These are phyloP conservation scores for Eupsilia transversa DNA, from an alignment of 2,888 invertebrate genomes.

Conservation along the genomic window DNA sequence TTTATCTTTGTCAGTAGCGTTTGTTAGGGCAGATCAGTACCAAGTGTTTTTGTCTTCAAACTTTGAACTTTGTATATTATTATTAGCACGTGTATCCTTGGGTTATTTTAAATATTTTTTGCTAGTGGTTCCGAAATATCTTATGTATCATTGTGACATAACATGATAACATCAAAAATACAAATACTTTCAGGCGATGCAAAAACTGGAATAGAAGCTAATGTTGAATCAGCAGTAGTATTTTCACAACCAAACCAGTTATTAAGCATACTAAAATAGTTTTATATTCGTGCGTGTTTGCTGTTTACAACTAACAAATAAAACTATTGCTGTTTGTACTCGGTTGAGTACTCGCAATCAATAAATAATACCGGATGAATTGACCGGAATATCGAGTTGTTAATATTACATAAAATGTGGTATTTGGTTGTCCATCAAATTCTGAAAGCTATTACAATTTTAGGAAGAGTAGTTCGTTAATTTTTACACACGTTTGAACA, in stretches of 20 bases:
- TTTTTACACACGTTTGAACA: neutral
- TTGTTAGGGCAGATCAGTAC: conserved; percentile 32
- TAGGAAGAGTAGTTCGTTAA: neutral
- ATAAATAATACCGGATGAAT: conserved; percentile 32
- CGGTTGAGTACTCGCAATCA: conserved; percentile 11
- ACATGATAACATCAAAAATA: neutral
- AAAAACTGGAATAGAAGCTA: conserved; percentile 6
- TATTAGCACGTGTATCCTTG: neutral
- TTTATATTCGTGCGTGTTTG: conserved; percentile 6
- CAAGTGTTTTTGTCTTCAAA: conserved; percentile 10
- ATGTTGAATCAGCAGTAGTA: neutral
- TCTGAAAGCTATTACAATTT: conserved; percentile 1
- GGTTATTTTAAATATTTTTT: conserved; percentile 7
- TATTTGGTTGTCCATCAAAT: conserved; percentile 14
- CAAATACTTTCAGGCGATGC: neutral
- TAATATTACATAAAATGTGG: conserved; percentile 40
- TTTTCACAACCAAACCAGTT: conserved; percentile 12
- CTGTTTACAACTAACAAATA: conserved; percentile 18
- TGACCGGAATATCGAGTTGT: conserved; percentile 28
- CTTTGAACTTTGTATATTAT: conserved; percentile 9
- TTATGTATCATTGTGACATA: neutral
- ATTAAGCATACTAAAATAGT: conserved; percentile 13
- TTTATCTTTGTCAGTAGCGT: conserved; percentile 21
- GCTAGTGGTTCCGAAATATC: neutral
- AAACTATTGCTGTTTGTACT: conserved; percentile 12